Percentiles rank a stretch among this genome's conserved stretches.
These are phyloP conservation scores for Telenomus remus DNA, from an alignment of 1,140 invertebrate species.

Conservation along the genomic window DNA sequence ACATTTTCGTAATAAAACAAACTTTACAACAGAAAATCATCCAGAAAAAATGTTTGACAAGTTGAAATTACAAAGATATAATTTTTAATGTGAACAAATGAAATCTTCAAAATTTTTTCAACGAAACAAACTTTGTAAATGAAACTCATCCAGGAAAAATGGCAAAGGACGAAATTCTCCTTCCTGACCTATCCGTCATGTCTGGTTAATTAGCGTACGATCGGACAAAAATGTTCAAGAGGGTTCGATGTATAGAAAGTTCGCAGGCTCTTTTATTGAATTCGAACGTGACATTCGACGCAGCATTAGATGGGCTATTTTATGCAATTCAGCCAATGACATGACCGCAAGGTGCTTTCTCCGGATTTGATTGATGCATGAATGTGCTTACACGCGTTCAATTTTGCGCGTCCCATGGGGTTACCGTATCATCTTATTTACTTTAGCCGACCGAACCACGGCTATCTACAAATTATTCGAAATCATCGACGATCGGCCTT, in stretches of 20 bases:
- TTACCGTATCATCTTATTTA: conserved; percentile 44
- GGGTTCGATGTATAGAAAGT: conserved; percentile 21
- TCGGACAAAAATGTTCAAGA: conserved; percentile 8
- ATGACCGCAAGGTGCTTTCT: conserved; percentile 42
- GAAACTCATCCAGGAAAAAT: too few species aligned
- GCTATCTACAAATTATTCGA: too few species aligned
- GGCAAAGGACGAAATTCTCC: conserved; percentile 14
- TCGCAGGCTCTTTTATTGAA: conserved; percentile 19
- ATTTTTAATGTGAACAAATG: too few species aligned
- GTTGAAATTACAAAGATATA: too few species aligned
- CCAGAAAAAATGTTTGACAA: too few species aligned
- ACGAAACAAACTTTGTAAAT: too few species aligned
- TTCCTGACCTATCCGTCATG: conserved; percentile 22
- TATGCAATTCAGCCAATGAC: conserved; percentile 38
- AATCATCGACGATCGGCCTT: too few species aligned
- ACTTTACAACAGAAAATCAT: too few species aligned
- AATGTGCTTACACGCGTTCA: conserved; percentile 36
- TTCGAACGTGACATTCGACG: conserved; percentile 33
- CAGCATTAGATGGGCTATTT: conserved; percentile 21
- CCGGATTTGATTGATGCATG: conserved; percentile 50
- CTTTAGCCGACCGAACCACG: too few species aligned
- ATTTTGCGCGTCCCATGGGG: conserved; percentile 20
- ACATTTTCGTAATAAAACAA: too few species aligned
- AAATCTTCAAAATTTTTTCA: too few species aligned
- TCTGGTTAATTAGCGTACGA: conserved; percentile 26